Percentiles rank a stretch among this genome's conserved stretches.
Conservation (phyloP, 2,888 invertebrate genomes). For the Thera britannica region DNA sequence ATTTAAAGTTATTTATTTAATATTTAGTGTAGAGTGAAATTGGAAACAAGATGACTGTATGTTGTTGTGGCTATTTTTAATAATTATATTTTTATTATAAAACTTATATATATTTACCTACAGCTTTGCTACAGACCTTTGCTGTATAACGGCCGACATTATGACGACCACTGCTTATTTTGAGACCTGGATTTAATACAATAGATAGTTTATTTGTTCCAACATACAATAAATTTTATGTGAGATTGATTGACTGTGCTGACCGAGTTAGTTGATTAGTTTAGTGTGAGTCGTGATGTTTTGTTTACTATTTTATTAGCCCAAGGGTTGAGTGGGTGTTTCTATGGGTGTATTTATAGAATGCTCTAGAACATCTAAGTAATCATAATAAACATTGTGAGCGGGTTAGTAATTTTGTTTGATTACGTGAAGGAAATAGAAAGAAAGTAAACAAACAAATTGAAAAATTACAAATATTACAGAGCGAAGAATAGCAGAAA, state of each 20-base stretch:
- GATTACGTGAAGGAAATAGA: background rate
- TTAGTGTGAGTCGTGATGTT: slow-evolving; percentile 21
- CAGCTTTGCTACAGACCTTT: too few relatives aligned
- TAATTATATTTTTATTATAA: too few relatives aligned
- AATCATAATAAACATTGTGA: background rate
- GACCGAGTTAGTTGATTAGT: slow-evolving; percentile 29
- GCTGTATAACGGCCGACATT: background rate
- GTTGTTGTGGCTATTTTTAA: too few relatives aligned
- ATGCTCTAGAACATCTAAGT: background rate
- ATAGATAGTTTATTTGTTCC: slow-evolving; percentile 25
- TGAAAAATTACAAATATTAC: too few relatives aligned
- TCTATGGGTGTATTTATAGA: background rate
- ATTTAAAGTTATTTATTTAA: too few relatives aligned
- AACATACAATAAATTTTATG: slow-evolving; percentile 28
- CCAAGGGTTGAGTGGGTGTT: background rate
- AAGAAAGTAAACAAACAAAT: too few relatives aligned
- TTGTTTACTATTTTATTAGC: slow-evolving; percentile 23
- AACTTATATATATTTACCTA: too few relatives aligned
- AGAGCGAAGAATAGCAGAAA: too few relatives aligned
- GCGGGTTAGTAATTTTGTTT: background rate
- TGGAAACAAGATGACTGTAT: too few relatives aligned
- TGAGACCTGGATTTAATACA: slow-evolving; percentile 3
- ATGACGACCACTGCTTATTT: background rate
- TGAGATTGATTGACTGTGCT: slow-evolving; percentile 25
- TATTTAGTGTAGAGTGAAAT: too few relatives aligned